Evolutionary conservation across 92 coral and sea anemone genomes (phyloP).

Genomic region (Porites divaricata): DNA sequence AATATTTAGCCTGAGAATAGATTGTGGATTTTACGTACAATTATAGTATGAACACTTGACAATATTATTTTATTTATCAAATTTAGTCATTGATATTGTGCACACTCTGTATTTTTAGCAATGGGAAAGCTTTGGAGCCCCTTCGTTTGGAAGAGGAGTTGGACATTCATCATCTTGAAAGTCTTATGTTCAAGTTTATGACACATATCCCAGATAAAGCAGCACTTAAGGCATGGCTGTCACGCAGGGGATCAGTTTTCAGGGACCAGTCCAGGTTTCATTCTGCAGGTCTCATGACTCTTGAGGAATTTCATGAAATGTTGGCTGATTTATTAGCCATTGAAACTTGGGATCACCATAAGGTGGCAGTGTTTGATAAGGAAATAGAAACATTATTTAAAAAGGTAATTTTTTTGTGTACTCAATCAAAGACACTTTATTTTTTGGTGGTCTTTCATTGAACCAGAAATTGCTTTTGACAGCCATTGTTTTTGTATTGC

Average conservation of each 20-base stretch:
- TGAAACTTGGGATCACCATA: constrained; percentile 76
- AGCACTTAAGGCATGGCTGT: constrained; percentile 79
- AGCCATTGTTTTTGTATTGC: too few relatives aligned
- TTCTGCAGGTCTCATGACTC: constrained; percentile 84
- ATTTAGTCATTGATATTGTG: neutral
- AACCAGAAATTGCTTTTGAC: too few relatives aligned
- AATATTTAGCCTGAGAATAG: too few relatives aligned
- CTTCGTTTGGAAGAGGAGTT: constrained; percentile 88
- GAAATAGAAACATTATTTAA: constrained; percentile 85
- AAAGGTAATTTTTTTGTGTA: constrained; percentile 52
- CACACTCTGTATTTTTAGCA: constrained; percentile 29
- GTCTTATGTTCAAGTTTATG: constrained; percentile 88
- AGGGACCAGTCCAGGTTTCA: constrained; percentile 42
- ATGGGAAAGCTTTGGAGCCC: constrained; percentile 79
- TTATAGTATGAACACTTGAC: too few relatives aligned
- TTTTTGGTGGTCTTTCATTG: too few relatives aligned
- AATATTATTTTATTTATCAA: too few relatives aligned
- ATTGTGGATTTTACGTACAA: too few relatives aligned
- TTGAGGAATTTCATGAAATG: constrained; percentile 82
- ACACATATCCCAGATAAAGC: constrained; percentile 71
- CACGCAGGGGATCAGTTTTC: constrained; percentile 67
- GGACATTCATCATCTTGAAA: constrained; percentile 80
- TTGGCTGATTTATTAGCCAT: constrained; percentile 74
- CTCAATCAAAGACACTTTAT: too few relatives aligned
- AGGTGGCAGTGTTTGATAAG: constrained; percentile 71